Conservation (phyloP, 2,113 vertebrate species). For the Syrrhaptes paradoxus region DNA sequence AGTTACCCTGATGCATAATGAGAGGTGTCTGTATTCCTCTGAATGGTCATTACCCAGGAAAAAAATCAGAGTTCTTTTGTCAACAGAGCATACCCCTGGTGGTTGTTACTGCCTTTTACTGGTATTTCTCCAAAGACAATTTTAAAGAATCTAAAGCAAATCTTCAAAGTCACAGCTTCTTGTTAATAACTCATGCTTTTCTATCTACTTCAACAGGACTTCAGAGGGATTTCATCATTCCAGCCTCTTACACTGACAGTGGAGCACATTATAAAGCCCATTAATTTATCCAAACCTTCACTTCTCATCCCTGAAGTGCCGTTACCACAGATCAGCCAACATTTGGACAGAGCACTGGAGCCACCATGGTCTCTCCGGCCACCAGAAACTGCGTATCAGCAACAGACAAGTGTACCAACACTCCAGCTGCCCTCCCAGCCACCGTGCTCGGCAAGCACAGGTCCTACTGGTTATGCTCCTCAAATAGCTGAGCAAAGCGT, state of each 20-base stretch:
- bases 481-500: rapidly evolving
- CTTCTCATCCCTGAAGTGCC: constrained; percentile 31
- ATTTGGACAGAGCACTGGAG: not conserved
- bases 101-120: not conserved
- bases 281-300: constrained; percentile 7
- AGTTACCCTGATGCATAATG: not conserved
- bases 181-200: not conserved
- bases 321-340: not conserved
- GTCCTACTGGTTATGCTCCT: not conserved
- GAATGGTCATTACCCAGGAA: not conserved
- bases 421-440: not conserved
- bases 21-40: not conserved
- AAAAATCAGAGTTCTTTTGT: not conserved
- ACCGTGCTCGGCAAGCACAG: not conserved
- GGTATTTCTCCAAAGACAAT: not conserved
- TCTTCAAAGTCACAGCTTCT: not conserved
- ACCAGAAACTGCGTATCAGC: not conserved
- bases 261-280: constrained; percentile 65
- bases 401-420: not conserved
- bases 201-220: constrained; percentile 53
- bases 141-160: not conserved
- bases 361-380: not conserved
- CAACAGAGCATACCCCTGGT: not conserved
- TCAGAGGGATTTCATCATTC: constrained; percentile 63
- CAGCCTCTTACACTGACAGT: constrained; percentile 66